Base-by-base conservation (phyloP, 2,888 invertebrate species). In the Diarsia dahlii region DNA sequence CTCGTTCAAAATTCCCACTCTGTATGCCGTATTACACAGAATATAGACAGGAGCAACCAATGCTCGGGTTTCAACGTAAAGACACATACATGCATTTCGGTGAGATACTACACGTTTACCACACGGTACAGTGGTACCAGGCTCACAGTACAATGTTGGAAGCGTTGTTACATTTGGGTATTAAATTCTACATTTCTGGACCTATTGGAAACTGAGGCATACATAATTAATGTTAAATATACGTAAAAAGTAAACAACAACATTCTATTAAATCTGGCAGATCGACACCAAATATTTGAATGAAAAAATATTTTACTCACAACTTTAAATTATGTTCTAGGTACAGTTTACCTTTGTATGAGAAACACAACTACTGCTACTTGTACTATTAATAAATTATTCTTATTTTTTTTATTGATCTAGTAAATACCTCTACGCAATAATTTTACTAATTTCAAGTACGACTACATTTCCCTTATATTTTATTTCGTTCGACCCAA, bases 21-120 rank as follows among this genome's bases (percentile, higher is more conserved):
- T 28, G 45, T 66, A 28, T 50, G 64, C 23, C 13, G n/a, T 34
- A 60, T 76, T 54, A 80, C 64, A 71, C 2, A 73, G 12, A 12
- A 46, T 28, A 52, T 62, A 60, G 34, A 72, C 39, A 39, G 56
- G 4, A n/a, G 46, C 73, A 64, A 58, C 52, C 68, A 54, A 63
- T 63, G 76, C 65, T 80, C 15, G 72, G 69, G 76, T 80, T 82
- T 50, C 75, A 70, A 74, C 58, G 71, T 60, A 82, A 73, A 74
- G 64, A 68, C 68, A 85, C 83, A 78, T 71, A 85, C 83, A 78
- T 74, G 83, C 18, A 83, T 82, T 85, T 63, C 62, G 46, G 68
- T 56, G 79, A 74, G 64, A 67, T 71, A 71, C 54, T 69, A 45
- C 67, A 54, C 56, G 64, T 23, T 56, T 71, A 56, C 72, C 70